A percentile compares a stretch with the other conserved stretches of the same genome.
phyloP scores from a whole-genome alignment of 1,140 invertebrate species.

The Ooceraea biroi region DNA sequence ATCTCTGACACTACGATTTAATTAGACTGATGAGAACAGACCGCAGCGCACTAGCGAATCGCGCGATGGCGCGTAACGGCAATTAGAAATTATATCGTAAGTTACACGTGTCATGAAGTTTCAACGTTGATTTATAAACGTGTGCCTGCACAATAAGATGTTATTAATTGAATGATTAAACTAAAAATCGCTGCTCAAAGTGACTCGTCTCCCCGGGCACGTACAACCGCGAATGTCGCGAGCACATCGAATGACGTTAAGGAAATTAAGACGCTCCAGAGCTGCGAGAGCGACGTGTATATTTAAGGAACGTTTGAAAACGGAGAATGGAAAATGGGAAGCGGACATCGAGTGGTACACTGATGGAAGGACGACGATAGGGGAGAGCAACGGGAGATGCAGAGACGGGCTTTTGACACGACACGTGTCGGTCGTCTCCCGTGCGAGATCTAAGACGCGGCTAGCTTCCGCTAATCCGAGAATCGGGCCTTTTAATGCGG shows the following conservation, averaged over 20 bases:
- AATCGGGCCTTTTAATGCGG: constrained; percentile 85
- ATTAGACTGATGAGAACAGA: constrained; percentile 49
- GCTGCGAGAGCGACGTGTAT: constrained; percentile 52
- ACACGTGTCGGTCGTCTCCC: constrained; percentile 81
- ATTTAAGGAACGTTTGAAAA: constrained; percentile 76
- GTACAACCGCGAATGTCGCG: constrained; percentile 53
- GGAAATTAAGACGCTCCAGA: constrained; percentile 47
- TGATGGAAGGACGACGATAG: constrained; percentile 40
- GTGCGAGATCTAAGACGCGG: constrained; percentile 83
- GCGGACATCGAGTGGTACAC: constrained; percentile 65
- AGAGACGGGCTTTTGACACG: constrained; percentile 75
- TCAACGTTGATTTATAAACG: constrained; percentile 22
- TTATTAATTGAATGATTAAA: constrained; percentile 7
- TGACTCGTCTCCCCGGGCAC: not conserved
- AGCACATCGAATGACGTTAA: constrained; percentile 15
- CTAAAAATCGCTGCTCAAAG: not conserved
- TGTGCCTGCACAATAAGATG: not conserved
- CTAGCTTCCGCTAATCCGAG: constrained; percentile 85
- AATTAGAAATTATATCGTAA: constrained; percentile 56
- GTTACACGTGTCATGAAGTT: constrained; percentile 20
- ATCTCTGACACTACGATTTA: constrained; percentile 50
- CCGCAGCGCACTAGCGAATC: constrained; percentile 12
- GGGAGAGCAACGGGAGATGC: constrained; percentile 22
- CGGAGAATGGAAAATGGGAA: constrained; percentile 73
- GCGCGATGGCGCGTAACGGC: constrained; percentile 27